These are phyloP conservation scores for Hirtodrosophila confusa DNA, from an alignment of 2,888 invertebrate species.

Conservation along the genomic window DNA sequence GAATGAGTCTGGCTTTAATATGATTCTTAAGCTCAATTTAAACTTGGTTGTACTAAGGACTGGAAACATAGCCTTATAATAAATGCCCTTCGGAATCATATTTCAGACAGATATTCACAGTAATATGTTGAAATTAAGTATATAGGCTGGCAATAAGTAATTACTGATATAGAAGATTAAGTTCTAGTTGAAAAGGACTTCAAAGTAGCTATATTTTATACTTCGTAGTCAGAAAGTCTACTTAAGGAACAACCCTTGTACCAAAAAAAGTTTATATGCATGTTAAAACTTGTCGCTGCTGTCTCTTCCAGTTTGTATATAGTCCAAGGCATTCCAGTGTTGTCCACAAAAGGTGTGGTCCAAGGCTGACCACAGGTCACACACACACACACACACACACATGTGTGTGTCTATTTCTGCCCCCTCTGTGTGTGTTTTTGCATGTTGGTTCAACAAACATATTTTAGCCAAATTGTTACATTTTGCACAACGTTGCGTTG, in stretches of 20 bases:
- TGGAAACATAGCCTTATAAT: too few relatives aligned
- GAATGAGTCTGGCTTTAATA: too few relatives aligned
- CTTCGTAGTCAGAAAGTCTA: not conserved
- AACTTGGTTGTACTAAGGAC: too few relatives aligned
- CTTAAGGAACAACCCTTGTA: conserved; percentile 1
- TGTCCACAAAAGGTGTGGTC: conserved; percentile 36
- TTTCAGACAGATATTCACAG: too few relatives aligned
- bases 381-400: conserved; percentile 2
- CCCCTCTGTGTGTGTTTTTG: not conserved
- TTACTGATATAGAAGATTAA: too few relatives aligned
- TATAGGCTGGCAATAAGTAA: too few relatives aligned
- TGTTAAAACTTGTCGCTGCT: conserved; percentile 15
- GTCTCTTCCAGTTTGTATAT: conserved; percentile 10
- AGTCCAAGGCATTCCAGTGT: conserved; percentile 1
- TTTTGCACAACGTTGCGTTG: conserved; percentile 25
- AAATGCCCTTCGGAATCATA: too few relatives aligned
- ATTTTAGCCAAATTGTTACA: conserved; percentile 62
- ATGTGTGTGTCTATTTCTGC: too few relatives aligned
- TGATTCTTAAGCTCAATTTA: too few relatives aligned
- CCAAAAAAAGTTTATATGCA: conserved; percentile 1
- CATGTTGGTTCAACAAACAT: conserved; percentile 47
- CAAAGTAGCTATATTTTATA: too few relatives aligned
- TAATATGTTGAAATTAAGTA: too few relatives aligned
- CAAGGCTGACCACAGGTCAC: conserved; percentile 37
- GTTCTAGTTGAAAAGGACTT: too few relatives aligned